Conservation (phyloP, 2,888 invertebrate genomes). For the Exocentrus adspersus region DNA sequence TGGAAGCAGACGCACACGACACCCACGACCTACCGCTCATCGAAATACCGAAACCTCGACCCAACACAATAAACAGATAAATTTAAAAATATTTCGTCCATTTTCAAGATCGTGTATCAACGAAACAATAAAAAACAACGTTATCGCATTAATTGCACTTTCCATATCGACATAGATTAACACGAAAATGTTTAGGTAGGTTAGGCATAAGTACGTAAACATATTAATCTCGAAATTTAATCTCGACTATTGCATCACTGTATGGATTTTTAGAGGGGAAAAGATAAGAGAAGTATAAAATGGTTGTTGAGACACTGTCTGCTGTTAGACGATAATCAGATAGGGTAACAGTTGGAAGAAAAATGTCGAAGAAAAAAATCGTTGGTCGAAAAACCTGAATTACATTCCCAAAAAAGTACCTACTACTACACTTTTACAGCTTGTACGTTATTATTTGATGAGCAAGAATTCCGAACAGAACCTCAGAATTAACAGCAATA, state of each 20-base stretch:
- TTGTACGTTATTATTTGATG: too few species aligned
- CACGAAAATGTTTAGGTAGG: conserved; percentile 46
- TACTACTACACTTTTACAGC: too few species aligned
- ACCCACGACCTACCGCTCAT: too few species aligned
- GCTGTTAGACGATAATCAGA: too few species aligned
- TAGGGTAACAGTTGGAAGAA: too few species aligned
- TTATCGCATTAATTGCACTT: conserved; percentile 36
- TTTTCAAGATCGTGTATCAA: conserved; percentile 1
- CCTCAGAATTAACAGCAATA: too few species aligned
- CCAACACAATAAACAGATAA: background rate
- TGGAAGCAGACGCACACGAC: too few species aligned
- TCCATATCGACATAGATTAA: conserved; percentile 28
- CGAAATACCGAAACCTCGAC: background rate
- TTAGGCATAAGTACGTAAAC: conserved; percentile 37
- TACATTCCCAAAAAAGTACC: too few species aligned
- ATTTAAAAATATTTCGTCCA: conserved; percentile 5
- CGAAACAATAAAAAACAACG: conserved; percentile 25
- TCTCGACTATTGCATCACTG: conserved; percentile 5
- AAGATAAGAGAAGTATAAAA: background rate
- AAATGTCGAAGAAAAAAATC: too few species aligned
- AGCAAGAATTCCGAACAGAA: too few species aligned
- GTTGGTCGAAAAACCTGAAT: too few species aligned
- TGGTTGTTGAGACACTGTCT: too few species aligned
- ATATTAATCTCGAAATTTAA: conserved; percentile 12
- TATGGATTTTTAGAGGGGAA: conserved; percentile 5